These are phyloP conservation scores for Meloidogyne exigua DNA, from an alignment of 1,140 invertebrate species.

Conservation along the genomic window DNA sequence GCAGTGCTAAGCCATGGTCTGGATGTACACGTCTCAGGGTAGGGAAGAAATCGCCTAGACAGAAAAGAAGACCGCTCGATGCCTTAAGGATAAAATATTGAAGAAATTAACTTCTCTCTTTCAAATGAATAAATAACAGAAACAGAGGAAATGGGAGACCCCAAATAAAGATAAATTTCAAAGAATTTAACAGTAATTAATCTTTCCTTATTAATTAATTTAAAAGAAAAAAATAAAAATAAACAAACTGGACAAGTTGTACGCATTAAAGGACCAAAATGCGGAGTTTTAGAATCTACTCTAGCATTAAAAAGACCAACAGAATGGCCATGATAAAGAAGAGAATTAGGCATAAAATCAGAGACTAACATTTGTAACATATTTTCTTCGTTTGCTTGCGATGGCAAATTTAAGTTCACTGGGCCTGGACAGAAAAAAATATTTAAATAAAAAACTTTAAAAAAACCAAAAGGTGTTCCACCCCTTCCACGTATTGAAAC, in stretches of 20 bases:
- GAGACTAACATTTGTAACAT: constrained; percentile 63
- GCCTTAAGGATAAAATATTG: constrained; percentile 41
- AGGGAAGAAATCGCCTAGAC: constrained; percentile 61
- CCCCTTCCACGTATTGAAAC: constrained; percentile 46
- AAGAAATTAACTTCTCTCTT: background rate
- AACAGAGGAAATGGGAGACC: too few relatives aligned
- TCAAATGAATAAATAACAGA: too few relatives aligned
- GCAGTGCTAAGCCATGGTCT: constrained; percentile 40
- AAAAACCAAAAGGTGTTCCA: constrained; percentile 51
- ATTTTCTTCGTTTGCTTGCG: constrained; percentile 39
- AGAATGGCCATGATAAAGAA: constrained; percentile 60
- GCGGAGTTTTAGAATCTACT: constrained; percentile 58
- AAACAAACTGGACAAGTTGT: constrained; percentile 39
- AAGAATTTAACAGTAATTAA: too few relatives aligned
- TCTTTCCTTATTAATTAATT: too few relatives aligned
- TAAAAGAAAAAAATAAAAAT: background rate
- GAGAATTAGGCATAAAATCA: constrained; percentile 59
- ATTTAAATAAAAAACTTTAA: background rate
- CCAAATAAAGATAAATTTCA: too few relatives aligned
- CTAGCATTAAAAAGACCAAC: constrained; percentile 61
- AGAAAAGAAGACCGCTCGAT: constrained; percentile 54
- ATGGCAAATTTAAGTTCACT: constrained; percentile 41
- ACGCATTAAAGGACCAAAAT: constrained; percentile 62
- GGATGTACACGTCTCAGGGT: constrained; percentile 50
- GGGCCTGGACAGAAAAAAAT: constrained; percentile 35